Percentiles rank a stretch among this genome's conserved stretches.
These are phyloP conservation scores for Malurus leucopterus DNA, from an alignment of 2,797 vertebrate species.

Conservation along the genomic window DNA sequence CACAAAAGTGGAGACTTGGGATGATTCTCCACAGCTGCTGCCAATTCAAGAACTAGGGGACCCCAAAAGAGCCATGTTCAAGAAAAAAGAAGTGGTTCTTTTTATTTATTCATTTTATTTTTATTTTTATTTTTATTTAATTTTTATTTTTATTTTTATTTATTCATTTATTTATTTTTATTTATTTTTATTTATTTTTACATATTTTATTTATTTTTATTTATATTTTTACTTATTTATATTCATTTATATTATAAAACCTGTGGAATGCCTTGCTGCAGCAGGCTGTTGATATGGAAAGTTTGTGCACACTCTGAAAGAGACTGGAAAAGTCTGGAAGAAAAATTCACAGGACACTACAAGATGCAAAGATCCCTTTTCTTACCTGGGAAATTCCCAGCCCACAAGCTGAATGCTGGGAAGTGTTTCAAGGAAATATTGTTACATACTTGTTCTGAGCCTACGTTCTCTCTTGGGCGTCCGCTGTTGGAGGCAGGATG, in stretches of 20 bases:
- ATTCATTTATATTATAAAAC: neutral
- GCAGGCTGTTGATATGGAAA: neutral
- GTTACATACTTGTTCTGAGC: neutral
- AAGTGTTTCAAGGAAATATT: constrained; percentile 30
- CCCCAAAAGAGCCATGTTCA: neutral
- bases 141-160: too few species aligned
- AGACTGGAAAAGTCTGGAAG: neutral
- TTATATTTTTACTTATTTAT: neutral
- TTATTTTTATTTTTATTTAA: too few species aligned
- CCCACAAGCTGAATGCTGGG: neutral
- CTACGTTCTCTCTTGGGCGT: constrained; percentile 15
- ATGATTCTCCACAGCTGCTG: neutral
- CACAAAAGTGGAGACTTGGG: neutral
- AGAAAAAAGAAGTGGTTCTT: neutral
- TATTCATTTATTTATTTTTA: too few species aligned
- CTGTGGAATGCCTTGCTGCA: neutral
- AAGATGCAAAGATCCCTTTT: neutral
- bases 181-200: too few species aligned
- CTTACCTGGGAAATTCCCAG: constrained; percentile 35
- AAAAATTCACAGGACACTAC: neutral
- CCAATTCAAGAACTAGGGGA: neutral
- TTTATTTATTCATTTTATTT: too few species aligned
- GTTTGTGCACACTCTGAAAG: neutral
- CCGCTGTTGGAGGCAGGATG: constrained; percentile 40
- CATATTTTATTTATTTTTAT: neutral